A percentile compares a stretch with the other conserved stretches of the same genome.
phyloP scores from a whole-genome alignment of 2,888 invertebrate genomes.

The Platypus cylindrus region DNA sequence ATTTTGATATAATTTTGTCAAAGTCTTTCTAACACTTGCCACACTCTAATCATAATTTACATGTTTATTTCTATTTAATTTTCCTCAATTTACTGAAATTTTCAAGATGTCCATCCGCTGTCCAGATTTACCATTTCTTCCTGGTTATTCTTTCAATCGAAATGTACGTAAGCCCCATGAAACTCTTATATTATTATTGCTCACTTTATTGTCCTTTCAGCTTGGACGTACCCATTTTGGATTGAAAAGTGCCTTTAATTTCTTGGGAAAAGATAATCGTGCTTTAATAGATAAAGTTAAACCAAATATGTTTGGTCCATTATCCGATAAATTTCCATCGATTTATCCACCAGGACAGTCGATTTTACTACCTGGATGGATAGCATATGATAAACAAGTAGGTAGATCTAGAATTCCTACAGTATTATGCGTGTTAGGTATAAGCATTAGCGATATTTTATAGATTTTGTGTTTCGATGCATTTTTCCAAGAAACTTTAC shows the following conservation, averaged over 20 bases:
- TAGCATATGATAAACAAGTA: slow-evolving; percentile 79
- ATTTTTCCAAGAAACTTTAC: slow-evolving; percentile 67
- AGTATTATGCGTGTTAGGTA: too few relatives aligned
- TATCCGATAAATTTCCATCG: slow-evolving; percentile 49
- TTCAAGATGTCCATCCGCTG: slow-evolving; percentile 35
- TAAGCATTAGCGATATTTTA: too few relatives aligned
- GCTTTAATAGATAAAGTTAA: slow-evolving; percentile 49
- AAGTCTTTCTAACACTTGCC: too few relatives aligned
- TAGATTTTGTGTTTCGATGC: slow-evolving; percentile 67
- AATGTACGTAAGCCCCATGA: slow-evolving; percentile 41
- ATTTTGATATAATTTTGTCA: too few relatives aligned
- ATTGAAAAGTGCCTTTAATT: slow-evolving; percentile 39
- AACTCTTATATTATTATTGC: not conserved
- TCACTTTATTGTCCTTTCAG: slow-evolving; percentile 31
- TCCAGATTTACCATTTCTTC: slow-evolving; percentile 58
- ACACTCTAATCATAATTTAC: too few relatives aligned
- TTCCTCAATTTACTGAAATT: too few relatives aligned
- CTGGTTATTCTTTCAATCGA: slow-evolving; percentile 55
- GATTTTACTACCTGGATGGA: slow-evolving; percentile 68
- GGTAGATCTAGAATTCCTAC: too few relatives aligned
- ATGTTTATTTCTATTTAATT: too few relatives aligned
- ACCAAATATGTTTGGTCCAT: slow-evolving; percentile 46
- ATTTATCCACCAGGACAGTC: slow-evolving; percentile 64
- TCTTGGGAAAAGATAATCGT: slow-evolving; percentile 41
- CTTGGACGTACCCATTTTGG: slow-evolving; percentile 51